phyloP scores from a whole-genome alignment of 1,140 invertebrate species.

The Drosophila setifemur region DNA sequence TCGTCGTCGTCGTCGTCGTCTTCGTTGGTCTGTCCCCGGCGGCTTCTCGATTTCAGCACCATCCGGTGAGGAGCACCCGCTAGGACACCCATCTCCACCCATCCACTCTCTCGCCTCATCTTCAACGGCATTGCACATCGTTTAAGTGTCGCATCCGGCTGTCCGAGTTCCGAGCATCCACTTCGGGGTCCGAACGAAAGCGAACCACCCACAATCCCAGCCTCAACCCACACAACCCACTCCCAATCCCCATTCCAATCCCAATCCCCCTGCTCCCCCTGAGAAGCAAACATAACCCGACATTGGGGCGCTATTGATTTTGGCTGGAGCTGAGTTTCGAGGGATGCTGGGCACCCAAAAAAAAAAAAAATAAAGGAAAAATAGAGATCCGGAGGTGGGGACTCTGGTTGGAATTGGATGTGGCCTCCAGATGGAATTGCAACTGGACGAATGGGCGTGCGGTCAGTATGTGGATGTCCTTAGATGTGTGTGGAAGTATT shows the following conservation, averaged over 20 bases:
- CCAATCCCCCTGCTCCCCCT: not conserved
- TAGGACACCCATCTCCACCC: not conserved
- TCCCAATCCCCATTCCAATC: not conserved
- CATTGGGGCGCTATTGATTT: conserved; percentile 72
- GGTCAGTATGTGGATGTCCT: conserved; percentile 17
- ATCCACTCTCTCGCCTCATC: conserved; percentile 1
- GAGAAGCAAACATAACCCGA: conserved; percentile 26
- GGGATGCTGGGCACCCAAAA: conserved; percentile 6
- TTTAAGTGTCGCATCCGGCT: conserved; percentile 78
- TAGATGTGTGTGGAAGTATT: not conserved
- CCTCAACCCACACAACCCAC: conserved; percentile 7
- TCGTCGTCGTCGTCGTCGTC: conserved; percentile 4
- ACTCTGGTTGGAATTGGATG: not conserved
- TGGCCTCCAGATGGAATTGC: not conserved
- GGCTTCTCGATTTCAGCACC: conserved; percentile 23
- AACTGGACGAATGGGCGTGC: conserved; percentile 13
- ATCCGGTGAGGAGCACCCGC: not conserved
- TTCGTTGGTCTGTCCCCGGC: conserved; percentile 30
- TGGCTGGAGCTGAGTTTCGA: conserved; percentile 27
- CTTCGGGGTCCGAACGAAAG: conserved; percentile 25
- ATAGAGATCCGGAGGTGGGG: not conserved
- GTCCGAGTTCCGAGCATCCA: conserved; percentile 41
- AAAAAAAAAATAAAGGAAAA: no score
- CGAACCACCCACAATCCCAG: conserved; percentile 37
- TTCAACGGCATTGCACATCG: conserved; percentile 52